phyloP scores from a whole-genome alignment of 2,797 vertebrate species.

The Okamejei kenojei region DNA sequence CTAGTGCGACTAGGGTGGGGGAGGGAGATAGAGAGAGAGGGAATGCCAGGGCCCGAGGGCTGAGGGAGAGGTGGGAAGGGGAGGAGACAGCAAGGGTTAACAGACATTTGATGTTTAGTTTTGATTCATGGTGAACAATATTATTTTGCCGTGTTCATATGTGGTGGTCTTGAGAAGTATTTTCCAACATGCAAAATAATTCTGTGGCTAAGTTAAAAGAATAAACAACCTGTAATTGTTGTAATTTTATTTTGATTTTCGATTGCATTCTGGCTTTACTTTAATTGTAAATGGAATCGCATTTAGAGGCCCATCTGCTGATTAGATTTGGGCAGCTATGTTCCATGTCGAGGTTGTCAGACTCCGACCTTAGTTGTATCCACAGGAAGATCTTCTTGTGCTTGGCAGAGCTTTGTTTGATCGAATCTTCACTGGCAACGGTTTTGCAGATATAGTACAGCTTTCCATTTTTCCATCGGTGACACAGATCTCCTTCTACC shows the following conservation, averaged over 20 bases:
- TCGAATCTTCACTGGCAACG: neutral
- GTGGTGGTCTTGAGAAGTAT: neutral
- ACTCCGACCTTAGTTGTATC: neutral
- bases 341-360: neutral
- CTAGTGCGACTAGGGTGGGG: too few relatives aligned
- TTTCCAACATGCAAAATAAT: neutral
- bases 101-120: too few relatives aligned
- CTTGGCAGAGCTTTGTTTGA: neutral
- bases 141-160: neutral
- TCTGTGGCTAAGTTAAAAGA: neutral
- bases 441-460: neutral
- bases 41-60: too few relatives aligned
- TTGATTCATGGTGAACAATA: neutral
- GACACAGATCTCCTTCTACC: neutral
- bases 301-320: neutral
- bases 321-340: neutral
- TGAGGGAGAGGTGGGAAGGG: too few relatives aligned
- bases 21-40: too few relatives aligned
- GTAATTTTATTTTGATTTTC: neutral
- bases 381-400: neutral
- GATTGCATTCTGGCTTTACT: neutral
- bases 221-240: neutral
- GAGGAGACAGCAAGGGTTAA: too few relatives aligned
- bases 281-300: neutral
- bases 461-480: neutral